A percentile compares a stretch with the other conserved stretches of the same genome.
These are phyloP conservation scores for Cryptops parisi DNA, from an alignment of 2,888 invertebrate genomes.

Conservation along the genomic window DNA sequence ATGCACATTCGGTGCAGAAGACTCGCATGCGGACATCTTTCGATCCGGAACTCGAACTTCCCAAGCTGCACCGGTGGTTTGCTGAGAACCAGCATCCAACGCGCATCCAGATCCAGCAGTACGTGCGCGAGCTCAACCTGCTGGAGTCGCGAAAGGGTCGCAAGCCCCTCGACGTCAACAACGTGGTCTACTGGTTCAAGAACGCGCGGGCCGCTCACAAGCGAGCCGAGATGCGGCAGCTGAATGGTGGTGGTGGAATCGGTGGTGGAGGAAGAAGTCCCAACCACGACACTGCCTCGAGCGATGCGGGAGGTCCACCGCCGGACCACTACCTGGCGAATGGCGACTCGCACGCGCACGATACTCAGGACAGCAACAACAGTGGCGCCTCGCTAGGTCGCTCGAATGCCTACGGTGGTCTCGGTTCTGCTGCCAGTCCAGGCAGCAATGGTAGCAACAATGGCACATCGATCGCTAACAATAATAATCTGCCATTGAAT, in stretches of 20 bases:
- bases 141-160: slow-evolving; percentile 81
- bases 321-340: slow-evolving; percentile 2
- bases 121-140: slow-evolving; percentile 83
- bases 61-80: slow-evolving; percentile 94
- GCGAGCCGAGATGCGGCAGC: slow-evolving; percentile 52
- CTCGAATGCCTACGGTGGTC: background rate
- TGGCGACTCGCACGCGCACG: slow-evolving; percentile 30
- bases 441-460: too few relatives aligned
- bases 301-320: slow-evolving; percentile 14
- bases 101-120: slow-evolving; percentile 78
- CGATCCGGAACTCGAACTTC: slow-evolving; percentile 90
- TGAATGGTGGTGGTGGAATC: slow-evolving; percentile 27
- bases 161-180: slow-evolving; percentile 72
- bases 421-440: background rate
- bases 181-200: slow-evolving; percentile 52
- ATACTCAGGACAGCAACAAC: slow-evolving; percentile 39
- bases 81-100: slow-evolving; percentile 94
- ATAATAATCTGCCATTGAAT: slow-evolving; percentile 7
- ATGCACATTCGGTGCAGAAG: slow-evolving; percentile 19
- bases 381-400: slow-evolving; percentile 27
- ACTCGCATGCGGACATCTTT: slow-evolving; percentile 86
- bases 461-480: slow-evolving; percentile 2
- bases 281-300: slow-evolving; percentile 16
- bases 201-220: slow-evolving; percentile 93
- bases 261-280: slow-evolving; percentile 12